A percentile compares a stretch with the other conserved stretches of the same genome.
These are phyloP conservation scores for Fragum fragum DNA, from an alignment of 2,888 invertebrate species.

Conservation along the genomic window DNA sequence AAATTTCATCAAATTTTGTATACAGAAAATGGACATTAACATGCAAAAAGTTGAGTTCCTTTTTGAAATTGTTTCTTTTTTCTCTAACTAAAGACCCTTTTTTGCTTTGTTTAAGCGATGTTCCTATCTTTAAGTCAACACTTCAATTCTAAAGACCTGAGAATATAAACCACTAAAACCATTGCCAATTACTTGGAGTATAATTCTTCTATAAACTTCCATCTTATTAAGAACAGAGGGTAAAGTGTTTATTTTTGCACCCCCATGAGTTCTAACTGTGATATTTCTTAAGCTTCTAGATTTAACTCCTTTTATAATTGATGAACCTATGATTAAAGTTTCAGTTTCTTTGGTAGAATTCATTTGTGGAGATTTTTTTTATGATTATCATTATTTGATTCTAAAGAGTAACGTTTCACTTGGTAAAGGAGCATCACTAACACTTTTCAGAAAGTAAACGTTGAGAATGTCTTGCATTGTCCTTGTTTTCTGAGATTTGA, in stretches of 20 bases:
- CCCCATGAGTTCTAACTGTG: background rate
- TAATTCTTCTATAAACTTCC: background rate
- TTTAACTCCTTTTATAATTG: background rate
- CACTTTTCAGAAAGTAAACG: background rate
- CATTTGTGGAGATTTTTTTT: no score
- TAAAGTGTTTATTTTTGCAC: background rate
- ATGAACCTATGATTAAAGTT: background rate
- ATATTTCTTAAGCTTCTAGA: background rate
- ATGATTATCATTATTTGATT: background rate
- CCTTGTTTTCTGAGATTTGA: background rate
- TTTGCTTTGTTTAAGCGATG: background rate
- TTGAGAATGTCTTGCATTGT: background rate
- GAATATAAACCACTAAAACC: background rate
- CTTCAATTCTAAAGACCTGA: background rate
- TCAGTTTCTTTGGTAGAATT: background rate
- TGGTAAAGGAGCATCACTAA: background rate
- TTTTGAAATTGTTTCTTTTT: slow-evolving; percentile 3
- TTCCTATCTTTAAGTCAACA: background rate
- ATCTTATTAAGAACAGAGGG: background rate
- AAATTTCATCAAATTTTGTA: no score
- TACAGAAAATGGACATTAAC: slow-evolving; percentile 10
- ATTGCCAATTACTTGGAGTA: background rate
- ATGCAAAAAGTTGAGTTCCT: background rate
- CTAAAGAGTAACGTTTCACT: background rate
- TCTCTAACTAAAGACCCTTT: no score